Conservation (phyloP, 2,888 invertebrate species). For the Nomada fucata region DNA sequence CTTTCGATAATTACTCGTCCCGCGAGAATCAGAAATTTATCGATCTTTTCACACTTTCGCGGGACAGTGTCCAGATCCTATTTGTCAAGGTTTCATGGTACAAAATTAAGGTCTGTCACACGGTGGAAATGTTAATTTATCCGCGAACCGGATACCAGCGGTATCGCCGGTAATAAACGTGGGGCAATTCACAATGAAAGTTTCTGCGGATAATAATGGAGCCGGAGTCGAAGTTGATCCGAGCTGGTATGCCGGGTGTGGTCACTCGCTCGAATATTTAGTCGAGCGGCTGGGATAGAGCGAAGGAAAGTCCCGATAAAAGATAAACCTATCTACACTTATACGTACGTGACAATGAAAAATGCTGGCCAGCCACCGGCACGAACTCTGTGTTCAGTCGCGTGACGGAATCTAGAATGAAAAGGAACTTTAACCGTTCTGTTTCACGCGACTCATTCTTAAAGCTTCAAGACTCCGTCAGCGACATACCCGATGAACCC, state of each 20-base stretch:
- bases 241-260: conserved; percentile 79
- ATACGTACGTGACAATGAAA: conserved; percentile 63
- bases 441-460: conserved; percentile 42
- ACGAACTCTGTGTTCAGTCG: conserved; percentile 49
- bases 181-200: conserved; percentile 68
- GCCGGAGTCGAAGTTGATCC: conserved; percentile 35
- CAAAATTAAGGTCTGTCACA: conserved; percentile 35
- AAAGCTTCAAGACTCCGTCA: neutral
- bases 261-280: conserved; percentile 71
- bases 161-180: conserved; percentile 53
- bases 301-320: conserved; percentile 75
- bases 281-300: conserved; percentile 52
- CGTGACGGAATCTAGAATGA: conserved; percentile 61
- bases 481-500: neutral
- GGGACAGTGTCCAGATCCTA: neutral
- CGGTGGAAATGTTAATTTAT: conserved; percentile 54
- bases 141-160: conserved; percentile 48
- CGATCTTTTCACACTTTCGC: too few species aligned
- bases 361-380: conserved; percentile 51
- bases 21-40: too few species aligned
- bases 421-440: conserved; percentile 39
- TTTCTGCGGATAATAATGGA: conserved; percentile 69
- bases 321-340: conserved; percentile 73
- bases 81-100: conserved; percentile 36
- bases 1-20: too few species aligned